Evolutionary conservation across 2,888 invertebrate genomes (phyloP), one percentile per base, ranked within the genome.

Genomic region (Neoascia interrupta): DNA sequence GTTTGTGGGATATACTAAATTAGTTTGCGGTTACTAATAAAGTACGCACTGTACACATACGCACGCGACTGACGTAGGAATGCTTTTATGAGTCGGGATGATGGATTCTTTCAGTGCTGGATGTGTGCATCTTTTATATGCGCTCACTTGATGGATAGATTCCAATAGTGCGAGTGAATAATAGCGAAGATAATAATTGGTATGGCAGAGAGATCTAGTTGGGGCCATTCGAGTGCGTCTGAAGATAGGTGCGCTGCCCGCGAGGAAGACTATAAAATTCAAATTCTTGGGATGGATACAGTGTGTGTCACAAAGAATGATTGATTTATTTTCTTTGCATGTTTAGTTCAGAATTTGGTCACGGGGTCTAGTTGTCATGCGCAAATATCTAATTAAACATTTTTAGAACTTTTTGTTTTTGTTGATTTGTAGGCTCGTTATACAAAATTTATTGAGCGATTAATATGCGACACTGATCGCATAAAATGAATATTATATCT

Each of bases 51-150:
- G 23, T 69, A 68, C 56, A 47, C 66, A 26, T 61, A 58, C 49
- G 56, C 64, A 64, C 49, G 51, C 64, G 43, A 60, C 37, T 58
- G 51, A 66, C 64, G 73, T 37, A 31, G 53, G 49, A 26, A 47
- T 56, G 47, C 39, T 37, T 45, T 47, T 41, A 23, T 18, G 13
- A 8, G 6, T 11, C 2, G 6, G 49, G 45, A 63, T 72, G 72
- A 72, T 72, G n/a, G 54, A 72, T 72, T 45, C 54, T 45, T 56
- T 63, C 34, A 47, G 19, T n/a, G n/a, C 8, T 45, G 45, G 37
- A 11, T 53, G 37, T 39, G 37, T 58, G 18, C 63, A n/a, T 19
- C 26, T n/a, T 19, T 11, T 10, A 11, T 26, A n/a, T 11, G 4
- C 26, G 13, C 37, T n/a, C n/a, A n/a, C n/a, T n/a, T 10, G 68